Conservation (phyloP, 2,113 vertebrate species). For the Odocoileus virginianus region DNA sequence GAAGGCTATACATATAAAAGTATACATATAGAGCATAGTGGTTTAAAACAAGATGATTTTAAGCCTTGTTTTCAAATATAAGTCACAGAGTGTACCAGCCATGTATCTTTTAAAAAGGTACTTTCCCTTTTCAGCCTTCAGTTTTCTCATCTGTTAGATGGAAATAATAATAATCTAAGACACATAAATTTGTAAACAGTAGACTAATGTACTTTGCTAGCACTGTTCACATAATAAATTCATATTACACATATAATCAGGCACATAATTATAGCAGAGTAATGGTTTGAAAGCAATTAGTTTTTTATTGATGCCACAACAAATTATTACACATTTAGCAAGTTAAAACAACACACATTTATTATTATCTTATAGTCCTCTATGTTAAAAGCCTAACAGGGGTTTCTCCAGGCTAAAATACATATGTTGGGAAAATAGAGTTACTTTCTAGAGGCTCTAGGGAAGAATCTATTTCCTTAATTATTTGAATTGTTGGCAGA, state of each 20-base stretch:
- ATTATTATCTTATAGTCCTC: neutral
- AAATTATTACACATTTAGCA: neutral
- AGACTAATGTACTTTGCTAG: neutral
- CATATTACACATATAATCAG: neutral
- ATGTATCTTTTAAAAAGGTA: neutral
- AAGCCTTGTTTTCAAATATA: neutral
- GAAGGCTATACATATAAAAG: neutral
- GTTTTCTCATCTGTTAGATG: neutral
- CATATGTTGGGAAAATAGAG: neutral
- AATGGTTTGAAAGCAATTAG: neutral
- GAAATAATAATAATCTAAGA: neutral
- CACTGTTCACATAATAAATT: neutral
- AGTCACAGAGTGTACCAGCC: neutral
- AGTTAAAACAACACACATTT: neutral
- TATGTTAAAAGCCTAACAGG: neutral
- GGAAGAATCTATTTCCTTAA: neutral
- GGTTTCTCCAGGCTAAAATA: neutral
- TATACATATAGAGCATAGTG: neutral
- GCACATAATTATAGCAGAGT: neutral
- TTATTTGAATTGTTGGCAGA: neutral
- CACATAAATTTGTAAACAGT: neutral
- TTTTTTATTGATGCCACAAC: neutral
- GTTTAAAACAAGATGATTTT: neutral
- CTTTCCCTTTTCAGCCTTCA: neutral
- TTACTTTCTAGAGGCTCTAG: neutral